Percentiles rank a stretch among this genome's conserved stretches.
Conservation (phyloP, 1,140 invertebrate genomes). For the Euwallacea fornicatus region DNA sequence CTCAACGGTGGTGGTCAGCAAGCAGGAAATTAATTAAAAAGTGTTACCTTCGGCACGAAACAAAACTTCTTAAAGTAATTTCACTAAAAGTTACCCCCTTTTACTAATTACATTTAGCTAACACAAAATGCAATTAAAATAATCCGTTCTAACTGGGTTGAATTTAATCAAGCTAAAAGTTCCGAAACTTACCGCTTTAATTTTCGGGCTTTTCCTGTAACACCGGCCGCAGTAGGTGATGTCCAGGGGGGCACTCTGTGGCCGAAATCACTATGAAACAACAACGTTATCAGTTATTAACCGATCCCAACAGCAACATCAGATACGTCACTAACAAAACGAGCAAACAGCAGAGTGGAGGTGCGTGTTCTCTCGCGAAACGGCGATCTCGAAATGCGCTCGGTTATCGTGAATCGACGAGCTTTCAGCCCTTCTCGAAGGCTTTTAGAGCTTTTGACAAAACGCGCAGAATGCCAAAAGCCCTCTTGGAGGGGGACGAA, state of each 20-base stretch:
- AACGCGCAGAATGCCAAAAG: slow-evolving; percentile 31
- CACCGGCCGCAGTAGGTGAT: slow-evolving; percentile 1
- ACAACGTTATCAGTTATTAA: slow-evolving; percentile 19
- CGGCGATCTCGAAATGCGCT: slow-evolving; percentile 17
- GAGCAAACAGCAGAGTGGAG: neutral
- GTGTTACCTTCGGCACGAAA: too few species aligned
- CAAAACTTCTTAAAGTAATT: neutral
- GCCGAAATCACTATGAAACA: neutral
- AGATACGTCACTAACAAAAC: slow-evolving; percentile 13
- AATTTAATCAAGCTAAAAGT: slow-evolving; percentile 9
- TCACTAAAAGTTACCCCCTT: neutral
- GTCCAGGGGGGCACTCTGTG: neutral
- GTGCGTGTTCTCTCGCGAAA: slow-evolving; percentile 14
- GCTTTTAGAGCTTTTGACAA: slow-evolving; percentile 34
- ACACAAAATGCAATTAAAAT: slow-evolving; percentile 1
- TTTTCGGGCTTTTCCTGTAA: slow-evolving; percentile 34
- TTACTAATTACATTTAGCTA: slow-evolving; percentile 2
- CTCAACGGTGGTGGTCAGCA: too few species aligned
- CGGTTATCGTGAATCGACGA: slow-evolving; percentile 5
- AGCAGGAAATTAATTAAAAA: too few species aligned
- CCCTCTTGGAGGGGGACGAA: slow-evolving; percentile 21
- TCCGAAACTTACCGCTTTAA: slow-evolving; percentile 42
- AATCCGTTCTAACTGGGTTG: neutral
- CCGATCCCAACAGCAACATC: slow-evolving; percentile 15
- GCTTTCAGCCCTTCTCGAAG: slow-evolving; percentile 23